Evolutionary conservation across 2,797 vertebrate genomes (phyloP), one percentile per base, ranked within the genome.

Genomic region (Sebastiscus albofasciatus): DNA sequence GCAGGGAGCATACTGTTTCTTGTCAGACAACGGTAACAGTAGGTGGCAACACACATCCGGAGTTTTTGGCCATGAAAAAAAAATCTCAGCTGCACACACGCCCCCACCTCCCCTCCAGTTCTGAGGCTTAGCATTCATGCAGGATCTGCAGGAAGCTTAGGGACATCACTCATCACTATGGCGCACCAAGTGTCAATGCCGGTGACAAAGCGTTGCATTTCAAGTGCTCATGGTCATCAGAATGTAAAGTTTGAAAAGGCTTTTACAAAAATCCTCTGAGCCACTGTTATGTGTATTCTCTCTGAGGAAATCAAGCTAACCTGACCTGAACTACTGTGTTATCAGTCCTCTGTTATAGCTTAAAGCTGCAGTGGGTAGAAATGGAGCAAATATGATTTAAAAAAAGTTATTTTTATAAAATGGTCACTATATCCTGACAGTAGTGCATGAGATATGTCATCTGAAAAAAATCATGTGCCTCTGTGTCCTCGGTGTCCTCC

Each of bases 21-120:
- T 86, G 81, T 88, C 73, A 87, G 71, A 81, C 60, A 83, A 78
- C 77, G 75, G 27, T 34, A 88, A 66, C 84, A 84, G 84, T 71
- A 75, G 85, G 86, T 72, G 85, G 61, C 72, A 81, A 33, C 61
- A 83, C 69, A 67, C 74, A 83, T 82, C 49, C 67, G 31, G 72
- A 3, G 36, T 39, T 14, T 81, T 89, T 77, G 74, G 75, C 52
- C 54, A 34, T 69, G 62, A 54, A 62, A 84, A 67, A 67, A 59
- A 69, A 39, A 79, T 80, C 80, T 73, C 31, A 67, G 72, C 77
- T 75, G 52, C 36, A 39, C 13, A 39, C 39, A 74, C 31, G 61
- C 29, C 33, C 14, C 33, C 73, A 34, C 29, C 29, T 6, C 13
- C 14, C 11, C 5, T 39, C 27, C 60, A 62, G 29, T 46, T 74